These are phyloP conservation scores for Rhegmatorhina hoffmannsi DNA, from an alignment of 2,113 vertebrate genomes.

Conservation along the genomic window DNA sequence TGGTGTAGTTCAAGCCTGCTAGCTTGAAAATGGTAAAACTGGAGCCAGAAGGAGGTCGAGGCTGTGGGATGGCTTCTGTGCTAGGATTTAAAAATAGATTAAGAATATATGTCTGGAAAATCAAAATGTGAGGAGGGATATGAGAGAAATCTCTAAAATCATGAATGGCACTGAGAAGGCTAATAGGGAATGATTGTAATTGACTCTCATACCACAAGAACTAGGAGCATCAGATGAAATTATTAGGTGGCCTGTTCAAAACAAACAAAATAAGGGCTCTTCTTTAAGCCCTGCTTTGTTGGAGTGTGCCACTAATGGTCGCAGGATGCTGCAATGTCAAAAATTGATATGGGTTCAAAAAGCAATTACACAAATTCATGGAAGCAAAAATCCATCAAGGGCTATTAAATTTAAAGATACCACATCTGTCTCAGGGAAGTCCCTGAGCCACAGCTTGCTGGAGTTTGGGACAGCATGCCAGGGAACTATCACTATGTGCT, in stretches of 20 bases:
- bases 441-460: slow-evolving; percentile 67
- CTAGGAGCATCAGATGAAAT: slow-evolving; percentile 39
- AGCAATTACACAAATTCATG: slow-evolving; percentile 63
- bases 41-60: neutral
- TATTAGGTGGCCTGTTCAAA: slow-evolving; percentile 44
- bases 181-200: slow-evolving; percentile 53
- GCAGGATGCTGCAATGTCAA: slow-evolving; percentile 59
- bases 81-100: neutral
- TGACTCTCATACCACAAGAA: slow-evolving; percentile 42
- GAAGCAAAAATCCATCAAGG: slow-evolving; percentile 67
- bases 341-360: slow-evolving; percentile 51
- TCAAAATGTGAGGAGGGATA: neutral
- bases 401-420: slow-evolving; percentile 68
- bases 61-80: neutral
- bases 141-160: neutral
- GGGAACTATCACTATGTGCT: slow-evolving; percentile 20
- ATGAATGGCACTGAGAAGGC: neutral
- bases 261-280: slow-evolving; percentile 58
- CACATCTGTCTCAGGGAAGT: slow-evolving; percentile 69
- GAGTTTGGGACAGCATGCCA: slow-evolving; percentile 58
- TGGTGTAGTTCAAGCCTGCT: neutral
- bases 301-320: slow-evolving; percentile 51
- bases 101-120: neutral
- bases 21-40: neutral
- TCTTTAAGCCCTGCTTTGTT: slow-evolving; percentile 38